Conservation (phyloP, 2,888 invertebrate species). For the Uropetala carovei region DNA sequence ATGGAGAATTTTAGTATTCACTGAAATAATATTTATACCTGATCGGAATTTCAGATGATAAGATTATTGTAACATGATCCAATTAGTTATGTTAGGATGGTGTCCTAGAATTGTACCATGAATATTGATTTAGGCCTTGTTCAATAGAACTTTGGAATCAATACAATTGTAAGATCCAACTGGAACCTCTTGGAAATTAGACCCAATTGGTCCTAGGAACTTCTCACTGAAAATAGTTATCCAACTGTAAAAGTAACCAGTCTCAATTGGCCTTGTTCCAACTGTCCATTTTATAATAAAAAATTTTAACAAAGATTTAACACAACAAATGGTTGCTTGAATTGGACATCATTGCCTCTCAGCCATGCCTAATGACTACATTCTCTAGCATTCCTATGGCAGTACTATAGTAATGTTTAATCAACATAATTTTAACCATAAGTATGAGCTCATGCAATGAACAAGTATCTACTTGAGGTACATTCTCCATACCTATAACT, state of each 20-base stretch:
- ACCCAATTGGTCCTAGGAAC: slow-evolving; percentile 62
- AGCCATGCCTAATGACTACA: slow-evolving; percentile 10
- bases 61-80: neutral
- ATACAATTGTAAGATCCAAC: neutral
- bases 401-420: slow-evolving; percentile 15
- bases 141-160: slow-evolving; percentile 17
- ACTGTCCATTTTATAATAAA: neutral
- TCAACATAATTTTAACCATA: slow-evolving; percentile 5
- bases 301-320: neutral
- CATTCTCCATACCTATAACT: slow-evolving; percentile 16
- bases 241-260: slow-evolving; percentile 40
- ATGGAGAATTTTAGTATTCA: neutral
- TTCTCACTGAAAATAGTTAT: slow-evolving; percentile 18
- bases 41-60: neutral
- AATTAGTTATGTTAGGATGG: neutral
- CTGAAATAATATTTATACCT: neutral
- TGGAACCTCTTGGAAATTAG: slow-evolving; percentile 34
- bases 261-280: neutral
- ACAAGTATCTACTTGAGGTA: neutral
- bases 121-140: slow-evolving; percentile 59
- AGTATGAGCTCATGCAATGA: neutral
- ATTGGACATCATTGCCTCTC: slow-evolving; percentile 2
- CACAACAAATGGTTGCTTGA: neutral
- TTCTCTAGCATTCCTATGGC: neutral
- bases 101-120: slow-evolving; percentile 46